phyloP scores from a whole-genome alignment of 2,797 vertebrate genomes.

The Potorous gilbertii region DNA sequence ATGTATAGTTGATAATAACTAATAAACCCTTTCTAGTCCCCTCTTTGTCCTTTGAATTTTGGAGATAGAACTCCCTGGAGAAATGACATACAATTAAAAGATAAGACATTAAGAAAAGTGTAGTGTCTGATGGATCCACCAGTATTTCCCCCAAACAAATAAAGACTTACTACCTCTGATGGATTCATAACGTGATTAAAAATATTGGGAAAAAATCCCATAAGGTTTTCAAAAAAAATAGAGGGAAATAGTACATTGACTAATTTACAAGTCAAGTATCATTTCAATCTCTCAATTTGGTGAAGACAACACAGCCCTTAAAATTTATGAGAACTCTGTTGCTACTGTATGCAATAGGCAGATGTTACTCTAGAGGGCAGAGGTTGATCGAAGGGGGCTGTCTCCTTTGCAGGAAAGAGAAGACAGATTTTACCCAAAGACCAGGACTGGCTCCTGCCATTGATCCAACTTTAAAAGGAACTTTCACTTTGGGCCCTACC shows the following conservation, averaged over 20 bases:
- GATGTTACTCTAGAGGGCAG: neutral
- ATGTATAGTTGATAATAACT: neutral
- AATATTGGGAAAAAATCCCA: neutral
- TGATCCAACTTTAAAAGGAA: neutral
- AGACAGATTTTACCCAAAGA: neutral
- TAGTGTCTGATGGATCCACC: neutral
- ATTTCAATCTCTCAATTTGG: neutral
- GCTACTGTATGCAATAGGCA: neutral
- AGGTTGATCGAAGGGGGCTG: neutral
- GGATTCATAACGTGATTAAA: neutral
- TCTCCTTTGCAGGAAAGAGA: neutral
- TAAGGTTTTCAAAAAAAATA: neutral
- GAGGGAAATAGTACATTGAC: too few relatives aligned
- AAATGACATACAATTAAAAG: neutral
- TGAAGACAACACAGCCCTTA: neutral
- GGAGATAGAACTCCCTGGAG: neutral
- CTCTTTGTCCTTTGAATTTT: neutral
- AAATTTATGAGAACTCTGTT: neutral
- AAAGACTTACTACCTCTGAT: neutral
- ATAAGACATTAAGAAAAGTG: neutral
- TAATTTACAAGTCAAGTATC: neutral
- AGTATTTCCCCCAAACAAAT: neutral
- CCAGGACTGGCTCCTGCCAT: neutral
- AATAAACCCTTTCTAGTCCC: neutral
- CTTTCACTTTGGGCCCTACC: neutral